Base-by-base conservation (phyloP, 2,113 vertebrate species). In the Tetrax tetrax region DNA sequence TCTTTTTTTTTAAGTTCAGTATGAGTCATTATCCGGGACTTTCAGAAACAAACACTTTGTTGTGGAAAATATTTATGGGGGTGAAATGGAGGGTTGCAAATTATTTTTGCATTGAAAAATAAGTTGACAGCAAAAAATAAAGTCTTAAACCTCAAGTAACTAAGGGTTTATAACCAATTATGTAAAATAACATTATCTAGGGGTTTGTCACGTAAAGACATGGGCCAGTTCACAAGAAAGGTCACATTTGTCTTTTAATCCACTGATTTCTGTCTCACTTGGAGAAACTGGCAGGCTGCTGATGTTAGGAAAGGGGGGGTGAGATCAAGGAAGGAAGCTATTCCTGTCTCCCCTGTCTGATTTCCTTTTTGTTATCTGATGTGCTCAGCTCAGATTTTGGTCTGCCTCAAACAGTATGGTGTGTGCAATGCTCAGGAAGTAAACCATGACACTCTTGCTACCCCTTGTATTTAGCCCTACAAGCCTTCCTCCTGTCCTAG, bases 11-110 rank as follows among this genome's bases (percentile, higher is more conserved):
- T 14, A 59, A 90, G 76, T 22, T 69, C 91, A 60, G 38, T 89
- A 86, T 97, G 97, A 97, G 69, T 96, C 93, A 95, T 64, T 81
- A 74, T 76, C n/a, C 90, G 90, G 53, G 33, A 68, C 61, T 86
- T 95, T 87, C 61, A 93, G 87, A 97, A 95, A 93, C 47, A 76
- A 96, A 94, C 50, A 93, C 17, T 84, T 91, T 75, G 41, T 90
- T 95, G 38, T 64, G 50, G 56, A 83, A 95, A 93, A 95, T 77
- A 87, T 69, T 87, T 95, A 87, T 22, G 5, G 60, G 68, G 53
- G 43, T 2, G 8, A 69, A 92, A 7, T 12, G 6, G 53, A 82
- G 18, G 35, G 10, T 22, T 93, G 57, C 35, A 75, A 59, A 60
- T 78, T 85, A 89, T 87, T 83, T 93, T 83, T 87, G 81, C 61